Percentiles rank a stretch among this genome's conserved stretches.
Evolutionary conservation across 2,888 invertebrate species (phyloP).

Genomic region (Hemicrepidius hirtus): DNA sequence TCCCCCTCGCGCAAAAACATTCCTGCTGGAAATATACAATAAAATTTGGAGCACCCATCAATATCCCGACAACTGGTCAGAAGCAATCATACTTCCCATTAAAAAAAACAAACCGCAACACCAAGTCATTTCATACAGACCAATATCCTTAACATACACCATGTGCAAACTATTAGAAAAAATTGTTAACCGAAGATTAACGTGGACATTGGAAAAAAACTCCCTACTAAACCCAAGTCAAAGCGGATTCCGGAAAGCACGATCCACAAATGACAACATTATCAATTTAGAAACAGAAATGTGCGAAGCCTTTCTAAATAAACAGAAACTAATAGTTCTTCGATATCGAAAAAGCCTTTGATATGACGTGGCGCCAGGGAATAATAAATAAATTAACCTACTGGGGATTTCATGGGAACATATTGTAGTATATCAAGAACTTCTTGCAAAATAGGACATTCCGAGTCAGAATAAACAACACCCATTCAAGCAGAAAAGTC

Average conservation of each 20-base stretch:
- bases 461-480: conserved; percentile 32
- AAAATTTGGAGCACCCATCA: not conserved
- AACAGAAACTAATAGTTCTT: too few species aligned
- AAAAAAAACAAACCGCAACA: not conserved
- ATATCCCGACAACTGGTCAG: not conserved
- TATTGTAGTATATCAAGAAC: too few species aligned
- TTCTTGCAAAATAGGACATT: too few species aligned
- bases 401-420: too few species aligned
- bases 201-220: not conserved
- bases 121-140: not conserved
- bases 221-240: not conserved
- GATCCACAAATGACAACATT: too few species aligned
- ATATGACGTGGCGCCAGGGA: not conserved
- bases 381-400: not conserved
- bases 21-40: not conserved
- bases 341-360: too few species aligned
- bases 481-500: not conserved
- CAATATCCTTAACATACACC: conserved; percentile 10
- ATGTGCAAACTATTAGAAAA: conserved; percentile 15
- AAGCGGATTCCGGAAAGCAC: not conserved
- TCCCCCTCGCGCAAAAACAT: not conserved
- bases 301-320: too few species aligned
- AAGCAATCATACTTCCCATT: not conserved
- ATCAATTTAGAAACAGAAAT: too few species aligned
- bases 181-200: conserved; percentile 7